These are phyloP conservation scores for Protonibea diacanthus DNA, from an alignment of 2,797 vertebrate genomes.

Conservation along the genomic window DNA sequence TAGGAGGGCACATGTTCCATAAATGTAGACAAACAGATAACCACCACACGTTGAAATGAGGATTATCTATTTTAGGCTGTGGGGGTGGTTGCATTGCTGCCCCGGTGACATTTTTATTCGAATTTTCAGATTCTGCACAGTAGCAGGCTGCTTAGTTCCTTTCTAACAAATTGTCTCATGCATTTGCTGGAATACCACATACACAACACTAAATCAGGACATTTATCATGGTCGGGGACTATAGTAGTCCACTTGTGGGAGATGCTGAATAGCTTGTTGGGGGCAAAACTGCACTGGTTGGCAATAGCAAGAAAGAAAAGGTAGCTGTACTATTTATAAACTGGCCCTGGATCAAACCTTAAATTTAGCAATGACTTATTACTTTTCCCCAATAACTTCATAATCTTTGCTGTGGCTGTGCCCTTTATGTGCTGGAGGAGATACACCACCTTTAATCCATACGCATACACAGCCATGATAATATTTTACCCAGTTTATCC, in stretches of 20 bases:
- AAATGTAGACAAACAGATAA: neutral
- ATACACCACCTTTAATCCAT: too few species aligned
- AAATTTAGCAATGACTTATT: neutral
- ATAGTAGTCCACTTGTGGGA: neutral
- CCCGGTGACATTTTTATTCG: neutral
- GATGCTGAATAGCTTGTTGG: neutral
- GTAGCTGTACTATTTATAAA: too few species aligned
- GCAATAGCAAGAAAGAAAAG: neutral
- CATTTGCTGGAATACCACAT: neutral
- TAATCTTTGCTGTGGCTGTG: too few species aligned
- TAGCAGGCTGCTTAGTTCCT: neutral
- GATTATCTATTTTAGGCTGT: too few species aligned
- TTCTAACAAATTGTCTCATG: neutral
- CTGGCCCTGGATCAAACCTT: neutral
- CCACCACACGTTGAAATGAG: neutral
- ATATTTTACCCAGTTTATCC: too few species aligned
- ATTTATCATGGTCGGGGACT: neutral
- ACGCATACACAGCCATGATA: too few species aligned
- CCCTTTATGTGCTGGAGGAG: too few species aligned
- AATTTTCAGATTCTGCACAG: neutral
- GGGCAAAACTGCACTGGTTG: neutral
- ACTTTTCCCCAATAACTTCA: too few species aligned
- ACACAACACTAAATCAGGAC: neutral
- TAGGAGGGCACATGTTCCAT: neutral
- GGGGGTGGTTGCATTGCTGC: neutral